These are phyloP conservation scores for Drosophila kambysellisi DNA, from an alignment of 2,888 invertebrate species.

Conservation along the genomic window DNA sequence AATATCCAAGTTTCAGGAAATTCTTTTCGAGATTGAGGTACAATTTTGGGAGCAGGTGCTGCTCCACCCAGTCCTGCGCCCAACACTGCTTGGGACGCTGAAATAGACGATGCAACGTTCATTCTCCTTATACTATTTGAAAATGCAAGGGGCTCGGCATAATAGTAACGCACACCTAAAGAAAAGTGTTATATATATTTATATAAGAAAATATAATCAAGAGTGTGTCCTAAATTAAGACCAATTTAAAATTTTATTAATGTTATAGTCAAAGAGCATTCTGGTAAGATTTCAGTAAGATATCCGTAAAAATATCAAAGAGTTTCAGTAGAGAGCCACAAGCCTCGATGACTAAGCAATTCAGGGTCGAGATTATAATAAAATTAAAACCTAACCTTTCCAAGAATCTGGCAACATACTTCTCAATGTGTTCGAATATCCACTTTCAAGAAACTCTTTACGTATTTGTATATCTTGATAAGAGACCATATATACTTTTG, in stretches of 20 bases:
- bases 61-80: neutral
- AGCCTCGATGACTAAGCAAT: neutral
- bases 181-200: slow-evolving; percentile 8
- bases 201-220: neutral
- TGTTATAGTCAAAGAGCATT: neutral
- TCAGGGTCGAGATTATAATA: neutral
- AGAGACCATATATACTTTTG: neutral
- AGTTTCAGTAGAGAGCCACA: neutral
- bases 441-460: slow-evolving; percentile 53
- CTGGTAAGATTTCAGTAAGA: neutral
- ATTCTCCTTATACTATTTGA: too few relatives aligned
- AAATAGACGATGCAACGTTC: fast-evolving
- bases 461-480: slow-evolving; percentile 24
- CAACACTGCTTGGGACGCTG: neutral
- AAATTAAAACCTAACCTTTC: neutral
- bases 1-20: slow-evolving; percentile 33
- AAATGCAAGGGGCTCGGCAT: neutral
- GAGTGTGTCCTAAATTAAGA: neutral
- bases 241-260: neutral
- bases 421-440: slow-evolving; percentile 45
- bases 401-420: slow-evolving; percentile 24
- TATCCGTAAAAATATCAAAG: neutral
- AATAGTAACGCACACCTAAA: slow-evolving; percentile 5
- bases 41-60: neutral
- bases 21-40: slow-evolving; percentile 10